Percentiles rank a stretch among this genome's conserved stretches.
Evolutionary conservation across 2,113 vertebrate species (phyloP).

Genomic region (Archocentrus centrarchus): DNA sequence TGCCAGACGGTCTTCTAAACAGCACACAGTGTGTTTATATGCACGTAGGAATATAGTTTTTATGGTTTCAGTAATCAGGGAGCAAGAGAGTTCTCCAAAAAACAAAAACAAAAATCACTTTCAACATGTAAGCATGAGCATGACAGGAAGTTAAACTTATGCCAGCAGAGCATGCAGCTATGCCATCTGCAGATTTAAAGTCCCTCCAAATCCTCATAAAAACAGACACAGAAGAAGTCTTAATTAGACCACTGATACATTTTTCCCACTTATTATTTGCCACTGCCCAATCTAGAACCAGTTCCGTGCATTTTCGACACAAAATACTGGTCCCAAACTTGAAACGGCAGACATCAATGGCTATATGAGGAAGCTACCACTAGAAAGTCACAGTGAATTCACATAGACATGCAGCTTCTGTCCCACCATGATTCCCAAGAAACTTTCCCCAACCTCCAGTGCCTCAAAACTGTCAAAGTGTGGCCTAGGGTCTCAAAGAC

Average conservation of each 20-base stretch:
- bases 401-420: not conserved
- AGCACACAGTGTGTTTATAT: not conserved
- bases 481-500: too few relatives aligned
- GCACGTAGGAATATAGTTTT: not conserved
- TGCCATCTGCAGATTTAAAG: not conserved
- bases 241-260: not conserved
- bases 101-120: not conserved
- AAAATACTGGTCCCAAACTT: not conserved
- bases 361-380: not conserved
- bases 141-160: not conserved
- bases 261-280: not conserved
- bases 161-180: not conserved
- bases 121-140: not conserved
- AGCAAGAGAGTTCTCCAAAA: not conserved
- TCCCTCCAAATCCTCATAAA: not conserved
- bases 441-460: not conserved
- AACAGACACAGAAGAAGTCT: not conserved
- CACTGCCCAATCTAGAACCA: not conserved
- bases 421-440: not conserved
- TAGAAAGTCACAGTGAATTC: not conserved
- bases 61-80: not conserved
- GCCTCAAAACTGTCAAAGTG: too few relatives aligned
- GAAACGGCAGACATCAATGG: not conserved
- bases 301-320: not conserved
- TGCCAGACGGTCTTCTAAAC: not conserved